Evolutionary conservation across 2,888 invertebrate genomes (phyloP), one percentile per base, ranked within the genome.

Genomic region (Blastobasis lacticolella): DNA sequence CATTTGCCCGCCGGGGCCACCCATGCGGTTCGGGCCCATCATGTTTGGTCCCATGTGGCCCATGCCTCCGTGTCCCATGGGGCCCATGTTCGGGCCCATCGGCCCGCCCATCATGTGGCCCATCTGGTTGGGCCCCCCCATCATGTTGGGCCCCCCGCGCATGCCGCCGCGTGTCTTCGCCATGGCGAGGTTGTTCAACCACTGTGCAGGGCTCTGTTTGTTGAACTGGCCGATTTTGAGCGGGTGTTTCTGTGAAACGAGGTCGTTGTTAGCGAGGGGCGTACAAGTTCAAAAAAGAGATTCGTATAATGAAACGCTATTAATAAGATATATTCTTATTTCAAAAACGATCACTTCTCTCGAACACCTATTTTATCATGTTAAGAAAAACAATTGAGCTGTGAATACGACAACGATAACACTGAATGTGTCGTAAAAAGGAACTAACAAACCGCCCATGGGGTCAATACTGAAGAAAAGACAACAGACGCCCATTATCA

Each of bases 141-240:
- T 88, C 88, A 83, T 89, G 66, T 78, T 89, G 54, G 86, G 88
- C 4, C 85, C 87, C 8, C 88, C 88, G 5, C 91, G 85, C 75
- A 90, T 90, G 49, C 90, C 91, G 38, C 91, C 91, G 60, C 93
- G 91, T 61, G 92, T 93, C 73, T 94, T 94, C 66, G 93, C 92
- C 90, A 93, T 93, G 46, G 93, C 92, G 49, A 94, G 88, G 71
- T 92, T 94, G 73, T 93, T 94, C 43, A 94, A 82, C 94, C 94
- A 94, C 70, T 94, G 94, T 37, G 93, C 92, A 49, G 94, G 93
- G 71, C 94, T 95, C 72, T 95, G 95, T 67, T 95, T 91, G 76
- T 93, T 94, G 77, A 96, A 94, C 73, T 96, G 96, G 51, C 94
- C 94, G 77, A 94, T 92, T 90, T 97, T 97, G 65, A 95, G 90